Evolutionary conservation across 2,113 vertebrate genomes (phyloP).

Genomic region (Hypanus sabinus): DNA sequence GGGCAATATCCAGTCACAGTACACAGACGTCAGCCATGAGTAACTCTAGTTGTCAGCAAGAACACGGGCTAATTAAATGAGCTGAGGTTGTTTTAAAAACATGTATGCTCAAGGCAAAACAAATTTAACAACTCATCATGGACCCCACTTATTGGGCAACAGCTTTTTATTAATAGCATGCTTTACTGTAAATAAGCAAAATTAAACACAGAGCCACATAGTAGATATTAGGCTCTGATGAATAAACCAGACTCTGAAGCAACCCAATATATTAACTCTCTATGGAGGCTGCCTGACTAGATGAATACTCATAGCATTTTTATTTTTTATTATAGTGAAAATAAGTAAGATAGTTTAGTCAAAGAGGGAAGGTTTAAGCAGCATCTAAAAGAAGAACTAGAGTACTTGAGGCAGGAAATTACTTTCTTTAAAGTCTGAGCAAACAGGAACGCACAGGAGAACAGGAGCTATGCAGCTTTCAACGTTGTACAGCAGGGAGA

Average conservation of each 20-base stretch:
- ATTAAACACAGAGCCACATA: background rate
- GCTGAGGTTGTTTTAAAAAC: background rate
- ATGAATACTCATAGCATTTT: too few relatives aligned
- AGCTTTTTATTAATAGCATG: background rate
- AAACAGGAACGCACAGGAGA: too few relatives aligned
- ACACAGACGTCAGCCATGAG: background rate
- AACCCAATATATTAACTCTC: too few relatives aligned
- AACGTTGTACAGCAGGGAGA: background rate
- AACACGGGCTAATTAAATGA: background rate
- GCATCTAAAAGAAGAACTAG: background rate
- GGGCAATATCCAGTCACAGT: background rate
- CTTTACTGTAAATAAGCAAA: background rate
- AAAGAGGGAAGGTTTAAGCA: background rate
- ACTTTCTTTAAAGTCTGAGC: too few relatives aligned
- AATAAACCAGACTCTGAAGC: too few relatives aligned
- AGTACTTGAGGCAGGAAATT: background rate
- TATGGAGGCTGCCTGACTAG: too few relatives aligned
- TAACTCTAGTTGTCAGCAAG: background rate
- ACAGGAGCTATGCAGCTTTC: background rate
- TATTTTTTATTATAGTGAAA: too few relatives aligned
- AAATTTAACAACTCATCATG: background rate
- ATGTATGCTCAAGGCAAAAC: background rate
- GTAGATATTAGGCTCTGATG: background rate
- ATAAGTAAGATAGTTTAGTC: background rate
- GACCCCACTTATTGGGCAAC: background rate